Evolutionary conservation across 2,797 vertebrate genomes (phyloP), one percentile per base, ranked within the genome.

Genomic region (Clarias platycephalus): DNA sequence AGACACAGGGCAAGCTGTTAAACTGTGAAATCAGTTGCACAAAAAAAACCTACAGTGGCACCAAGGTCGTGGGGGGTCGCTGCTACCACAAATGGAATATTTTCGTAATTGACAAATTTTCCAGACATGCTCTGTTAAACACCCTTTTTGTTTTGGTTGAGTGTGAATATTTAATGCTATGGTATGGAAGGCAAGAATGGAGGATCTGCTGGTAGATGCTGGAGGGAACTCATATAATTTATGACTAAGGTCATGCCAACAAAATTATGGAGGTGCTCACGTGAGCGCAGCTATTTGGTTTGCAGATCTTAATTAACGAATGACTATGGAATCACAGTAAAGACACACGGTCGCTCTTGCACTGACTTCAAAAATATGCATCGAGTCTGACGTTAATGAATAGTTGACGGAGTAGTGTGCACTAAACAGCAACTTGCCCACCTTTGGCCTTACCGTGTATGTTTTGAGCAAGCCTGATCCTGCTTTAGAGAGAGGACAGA

Each of bases 401-500:
- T 55, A 53, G 40, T 63, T 71, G 24, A 34, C 28, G 55, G 79
- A 37, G 70, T 77, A 20, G 31, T 37, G 34, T 78, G 58, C 58
- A 64, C 44, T 64, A 57, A 62, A 66, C 28, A 75, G 76, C 16
- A 60, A 77, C 81, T 58, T 75, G 62, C 63, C 83, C 31, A 58
- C 53, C 87, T 84, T 85, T 64, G 72, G 83, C 90, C 85, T 85
- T 74, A 81, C 85, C 75, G 49, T 85, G 81, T 93, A 88, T 91
- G 92, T 90, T 92, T 90, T 53, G 87, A 93, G 93, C 94, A 93
- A 91, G 94, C 88, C 90, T 57, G 40, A 86, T 88, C 89, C 91
- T 77, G 89, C 90, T 90, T 83, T 84, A 26, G 53, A 85, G 91
- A 88, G 79, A 88, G 90, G 92, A 91, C 92, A 92, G 90, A 88